A percentile compares a stretch with the other conserved stretches of the same genome.
Evolutionary conservation across 2,113 vertebrate species (phyloP).

Genomic region (Ahaetulla prasina): DNA sequence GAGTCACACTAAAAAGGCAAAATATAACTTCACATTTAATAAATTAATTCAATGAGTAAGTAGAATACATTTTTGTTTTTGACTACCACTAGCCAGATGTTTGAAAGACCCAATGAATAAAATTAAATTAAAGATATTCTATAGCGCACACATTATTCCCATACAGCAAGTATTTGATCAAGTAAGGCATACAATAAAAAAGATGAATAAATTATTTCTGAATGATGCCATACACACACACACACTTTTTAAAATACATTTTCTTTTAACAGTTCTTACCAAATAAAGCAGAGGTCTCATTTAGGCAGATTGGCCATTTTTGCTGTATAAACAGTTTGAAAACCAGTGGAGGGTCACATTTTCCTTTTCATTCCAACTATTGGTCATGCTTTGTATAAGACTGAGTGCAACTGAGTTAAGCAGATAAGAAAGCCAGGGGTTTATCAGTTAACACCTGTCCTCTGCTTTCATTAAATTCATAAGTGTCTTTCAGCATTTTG

Average conservation of each 20-base stretch:
- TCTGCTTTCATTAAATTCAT: not conserved
- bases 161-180: too few relatives aligned
- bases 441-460: not conserved
- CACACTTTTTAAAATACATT: not conserved
- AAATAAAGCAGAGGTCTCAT: not conserved
- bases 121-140: not conserved
- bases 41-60: not conserved
- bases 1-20: not conserved
- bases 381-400: not conserved
- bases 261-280: not conserved
- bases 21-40: not conserved
- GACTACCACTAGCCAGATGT: not conserved
- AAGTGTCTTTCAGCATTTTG: not conserved
- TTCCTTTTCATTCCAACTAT: not conserved
- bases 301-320: not conserved
- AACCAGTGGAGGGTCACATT: not conserved
- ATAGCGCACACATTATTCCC: not conserved
- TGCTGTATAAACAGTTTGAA: not conserved
- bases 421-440: slow-evolving; percentile 1
- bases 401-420: not conserved
- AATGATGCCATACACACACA: too few relatives aligned
- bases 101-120: not conserved
- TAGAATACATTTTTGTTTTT: not conserved
- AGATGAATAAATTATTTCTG: not conserved
- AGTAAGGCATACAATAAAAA: too few relatives aligned